A percentile compares a stretch with the other conserved stretches of the same genome.
phyloP scores from a whole-genome alignment of 2,113 vertebrate genomes.

The Cephalophus harveyi region DNA sequence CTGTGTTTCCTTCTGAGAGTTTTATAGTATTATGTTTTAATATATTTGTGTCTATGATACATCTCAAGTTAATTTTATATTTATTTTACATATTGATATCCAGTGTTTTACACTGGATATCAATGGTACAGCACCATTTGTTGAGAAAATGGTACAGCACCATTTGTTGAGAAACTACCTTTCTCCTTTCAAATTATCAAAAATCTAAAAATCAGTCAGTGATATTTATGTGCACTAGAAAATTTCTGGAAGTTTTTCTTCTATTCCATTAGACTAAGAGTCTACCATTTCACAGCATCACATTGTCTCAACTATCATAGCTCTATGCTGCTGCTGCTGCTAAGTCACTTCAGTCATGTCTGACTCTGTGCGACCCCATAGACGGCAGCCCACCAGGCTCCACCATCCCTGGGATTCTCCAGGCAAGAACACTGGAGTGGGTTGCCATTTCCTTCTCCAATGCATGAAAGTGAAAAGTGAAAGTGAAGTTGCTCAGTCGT shows the following conservation, averaged over 20 bases:
- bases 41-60: neutral
- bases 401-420: too few relatives aligned
- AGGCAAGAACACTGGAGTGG: too few relatives aligned
- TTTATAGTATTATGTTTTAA: neutral
- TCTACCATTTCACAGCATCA: neutral
- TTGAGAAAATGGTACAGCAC: neutral
- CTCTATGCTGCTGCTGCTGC: neutral
- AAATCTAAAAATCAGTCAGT: neutral
- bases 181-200: neutral
- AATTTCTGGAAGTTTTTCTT: neutral
- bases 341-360: too few relatives aligned
- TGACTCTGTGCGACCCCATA: too few relatives aligned
- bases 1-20: neutral
- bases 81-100: neutral
- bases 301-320: accelerated
- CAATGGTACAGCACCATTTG: neutral
- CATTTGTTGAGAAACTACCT: neutral
- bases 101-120: neutral
- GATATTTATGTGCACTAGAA: neutral
- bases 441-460: too few relatives aligned
- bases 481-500: too few relatives aligned
- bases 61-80: neutral
- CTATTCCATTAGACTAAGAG: neutral
- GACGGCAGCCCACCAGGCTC: too few relatives aligned
- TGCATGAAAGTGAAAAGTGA: too few relatives aligned